phyloP scores from a whole-genome alignment of 2,888 invertebrate genomes.

The Gisinianus flammeolus region DNA sequence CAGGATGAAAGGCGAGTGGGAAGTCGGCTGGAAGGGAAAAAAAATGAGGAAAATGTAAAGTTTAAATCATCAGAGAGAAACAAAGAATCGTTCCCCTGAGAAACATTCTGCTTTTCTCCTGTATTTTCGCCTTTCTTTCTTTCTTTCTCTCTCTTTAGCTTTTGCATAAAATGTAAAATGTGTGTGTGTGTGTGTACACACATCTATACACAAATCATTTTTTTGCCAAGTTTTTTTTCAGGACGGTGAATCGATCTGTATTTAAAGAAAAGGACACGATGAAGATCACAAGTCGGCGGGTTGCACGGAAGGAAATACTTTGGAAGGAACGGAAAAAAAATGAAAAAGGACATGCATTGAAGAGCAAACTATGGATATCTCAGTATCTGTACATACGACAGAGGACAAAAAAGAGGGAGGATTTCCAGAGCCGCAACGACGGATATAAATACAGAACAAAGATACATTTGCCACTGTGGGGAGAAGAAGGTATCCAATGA shows the following conservation, averaged over 20 bases:
- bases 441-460: neutral
- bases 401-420: neutral
- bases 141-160: neutral
- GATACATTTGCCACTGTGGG: neutral
- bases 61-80: neutral
- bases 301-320: neutral
- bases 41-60: neutral
- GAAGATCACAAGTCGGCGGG: neutral
- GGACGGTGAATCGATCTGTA: constrained; percentile 9
- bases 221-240: neutral
- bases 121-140: neutral
- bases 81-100: constrained; percentile 25
- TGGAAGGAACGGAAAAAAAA: neutral
- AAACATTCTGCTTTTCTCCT: constrained; percentile 1
- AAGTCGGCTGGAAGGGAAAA: neutral
- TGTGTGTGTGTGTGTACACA: neutral
- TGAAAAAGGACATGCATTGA: neutral
- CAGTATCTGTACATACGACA: neutral
- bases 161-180: neutral
- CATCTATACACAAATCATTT: neutral
- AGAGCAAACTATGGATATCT: neutral
- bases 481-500: neutral
- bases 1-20: neutral
- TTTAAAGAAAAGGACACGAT: constrained; percentile 1
- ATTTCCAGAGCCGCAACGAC: neutral